Evolutionary conservation across 2,888 invertebrate species (phyloP), one percentile per base, ranked within the genome.

Genomic region (Girardia tigrina): DNA sequence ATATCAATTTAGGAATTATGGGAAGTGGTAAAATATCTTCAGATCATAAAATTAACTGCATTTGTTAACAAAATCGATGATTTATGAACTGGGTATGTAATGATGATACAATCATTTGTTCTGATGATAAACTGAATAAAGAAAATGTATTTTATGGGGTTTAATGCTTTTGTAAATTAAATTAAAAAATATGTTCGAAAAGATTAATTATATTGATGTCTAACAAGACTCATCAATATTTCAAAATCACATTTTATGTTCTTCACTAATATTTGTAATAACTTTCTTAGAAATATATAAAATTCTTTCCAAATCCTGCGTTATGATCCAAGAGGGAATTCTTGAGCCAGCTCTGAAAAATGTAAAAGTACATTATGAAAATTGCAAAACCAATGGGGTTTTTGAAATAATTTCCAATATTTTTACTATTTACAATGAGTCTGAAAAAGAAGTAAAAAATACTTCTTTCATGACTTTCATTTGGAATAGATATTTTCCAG

Each of bases 351-450:
- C 56, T 12, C 23, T 56, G n/a, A 56, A n/a, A n/a, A 56, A 56
- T 23, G n/a, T 56, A 56, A 56, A 56, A 56, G 23, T 56, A n/a
- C n/a, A 56, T 23, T n/a, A 56, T 56, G 56, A 56, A 56, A 56
- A n/a, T n/a, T 56, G 56, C 23, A 56, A 56, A 56, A 2, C n/a
- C 6, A 56, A 56, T 56, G 56, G 56, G 4, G 56, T 56, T n/a
- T 20, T 6, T 56, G 56, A 56, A 56, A 56, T 56, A 4, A 56
- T 56, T n/a, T n/a, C 56, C 23, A 56, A 56, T 23, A 56, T 56
- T 8, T 56, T 20, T n/a, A 20, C 56, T 2, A 56, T 56, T 56
- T 56, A 12, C n/a, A 56, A 56, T 56, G 56, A 56, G 23, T n/a
- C 56, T n/a, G 56, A 56, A 56, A 56, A 56, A 16, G 56, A 56